Percentiles rank a stretch among this genome's conserved stretches.
phyloP scores from a whole-genome alignment of 2,888 invertebrate genomes.

The Hyposoter dolosus region DNA sequence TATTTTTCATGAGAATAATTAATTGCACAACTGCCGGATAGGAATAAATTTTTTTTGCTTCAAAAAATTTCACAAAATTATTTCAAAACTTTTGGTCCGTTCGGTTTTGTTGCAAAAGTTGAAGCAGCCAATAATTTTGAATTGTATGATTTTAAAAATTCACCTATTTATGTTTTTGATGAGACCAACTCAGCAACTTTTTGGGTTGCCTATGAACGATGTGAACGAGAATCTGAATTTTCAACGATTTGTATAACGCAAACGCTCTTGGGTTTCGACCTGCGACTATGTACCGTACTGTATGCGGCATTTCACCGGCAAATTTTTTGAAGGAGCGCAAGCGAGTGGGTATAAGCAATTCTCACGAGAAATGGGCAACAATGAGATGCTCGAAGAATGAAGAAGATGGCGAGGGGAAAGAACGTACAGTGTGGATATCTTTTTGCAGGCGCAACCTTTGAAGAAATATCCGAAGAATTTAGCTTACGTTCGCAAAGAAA shows the following conservation, averaged over 20 bases:
- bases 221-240: slow-evolving; percentile 29
- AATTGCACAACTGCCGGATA: too few relatives aligned
- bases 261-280: background rate
- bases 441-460: slow-evolving; percentile 36
- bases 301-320: background rate
- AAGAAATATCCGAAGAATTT: slow-evolving; percentile 50
- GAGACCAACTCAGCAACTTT: too few relatives aligned
- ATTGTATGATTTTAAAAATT: too few relatives aligned
- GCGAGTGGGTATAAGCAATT: slow-evolving; percentile 30
- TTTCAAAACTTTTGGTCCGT: too few relatives aligned
- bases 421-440: background rate
- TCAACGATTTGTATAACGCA: slow-evolving; percentile 43
- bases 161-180: too few relatives aligned
- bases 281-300: background rate
- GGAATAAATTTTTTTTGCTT: too few relatives aligned
- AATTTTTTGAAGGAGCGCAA: slow-evolving; percentile 29
- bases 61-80: too few relatives aligned
- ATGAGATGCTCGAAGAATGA: slow-evolving; percentile 33
- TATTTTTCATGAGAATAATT: too few relatives aligned
- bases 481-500: slow-evolving; percentile 41
- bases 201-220: background rate
- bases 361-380: slow-evolving; percentile 31
- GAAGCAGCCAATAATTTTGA: too few relatives aligned
- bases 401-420: slow-evolving; percentile 12
- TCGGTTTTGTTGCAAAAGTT: too few relatives aligned